Base-by-base conservation (phyloP, 2,113 vertebrate genomes). In the Pholis gunnellus region DNA sequence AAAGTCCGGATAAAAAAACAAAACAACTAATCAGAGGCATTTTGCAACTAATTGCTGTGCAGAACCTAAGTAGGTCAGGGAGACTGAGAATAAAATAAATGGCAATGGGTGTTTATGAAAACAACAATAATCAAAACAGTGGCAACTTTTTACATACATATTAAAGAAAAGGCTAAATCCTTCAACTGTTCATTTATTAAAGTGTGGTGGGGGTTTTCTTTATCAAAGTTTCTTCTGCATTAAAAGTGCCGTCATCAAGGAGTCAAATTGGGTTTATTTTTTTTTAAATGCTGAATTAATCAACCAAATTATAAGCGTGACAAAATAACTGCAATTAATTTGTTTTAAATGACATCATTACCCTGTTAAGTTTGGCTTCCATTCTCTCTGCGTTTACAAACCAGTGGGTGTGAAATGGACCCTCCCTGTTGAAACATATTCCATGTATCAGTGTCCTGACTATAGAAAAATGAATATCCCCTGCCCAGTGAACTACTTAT, bases 391-490 rank as follows among this genome's bases (percentile, higher is more conserved):
- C 42, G 69, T 74, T 75, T 36, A 29, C 70, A 44, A 80, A 80
- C 68, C 48, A 73, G 20, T 46, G 40, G 48, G 27, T 87, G 85
- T 90, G 87, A 91, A 91, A 78, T 77, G 85, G 76, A 82, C 54
- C 78, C 27, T 86, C 17, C 9, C 79, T 71, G 71, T 75, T 77
- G 65, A 88, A 90, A 78, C 85, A 79, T 59, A 75, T 72, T 78
- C 75, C 74, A 82, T 89, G 71, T 60, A 78, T 87, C 84, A 83
- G 86, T 75, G 83, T 90, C 83, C 84, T 15, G 50, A 71, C 85
- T 88, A 75, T 29, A 29, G 56, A 75, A 90, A 86, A 90, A 92
- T 90, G 82, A 90, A 89, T 91, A 89, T 91, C 72, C 78, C 70
- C 86, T 73, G 90, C 84, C 64, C 89, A 89, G 59, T 88, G 80